Conservation (phyloP, 2,888 invertebrate genomes). For the Pyrocoelia pectoralis region DNA sequence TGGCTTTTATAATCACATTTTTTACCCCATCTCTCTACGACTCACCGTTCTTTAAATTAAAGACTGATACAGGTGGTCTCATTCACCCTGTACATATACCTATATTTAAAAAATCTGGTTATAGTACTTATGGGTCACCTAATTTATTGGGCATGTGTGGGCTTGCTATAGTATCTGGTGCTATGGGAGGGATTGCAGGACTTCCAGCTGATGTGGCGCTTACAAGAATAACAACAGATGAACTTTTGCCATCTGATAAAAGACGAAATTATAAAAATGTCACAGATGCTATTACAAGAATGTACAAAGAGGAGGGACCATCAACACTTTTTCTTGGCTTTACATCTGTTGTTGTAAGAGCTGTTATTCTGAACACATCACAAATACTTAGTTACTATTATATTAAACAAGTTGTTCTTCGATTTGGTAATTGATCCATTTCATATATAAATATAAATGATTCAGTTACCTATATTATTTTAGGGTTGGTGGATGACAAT, state of each 20-base stretch:
- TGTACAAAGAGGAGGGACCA: conserved; percentile 25
- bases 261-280: conserved; percentile 70
- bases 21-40: no score
- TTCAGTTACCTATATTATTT: background rate
- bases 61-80: no score
- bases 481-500: conserved; percentile 44
- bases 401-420: conserved; percentile 59
- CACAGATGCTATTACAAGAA: conserved; percentile 63
- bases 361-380: conserved; percentile 74
- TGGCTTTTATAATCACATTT: no score
- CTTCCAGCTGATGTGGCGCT: conserved; percentile 70
- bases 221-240: conserved; percentile 73
- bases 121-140: conserved; percentile 20
- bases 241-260: conserved; percentile 66
- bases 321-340: conserved; percentile 20
- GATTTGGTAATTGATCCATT: background rate
- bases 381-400: conserved; percentile 75
- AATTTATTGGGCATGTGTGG: conserved; percentile 48
- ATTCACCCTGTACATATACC: no score
- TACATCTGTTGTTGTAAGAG: conserved; percentile 61
- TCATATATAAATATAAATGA: no score
- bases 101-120: conserved; percentile 51
- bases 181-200: conserved; percentile 69
- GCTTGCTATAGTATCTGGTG: conserved; percentile 69
- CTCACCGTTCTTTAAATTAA: no score